Evolutionary conservation across 2,888 invertebrate species (phyloP).

Genomic region (Agonopterix arenella): DNA sequence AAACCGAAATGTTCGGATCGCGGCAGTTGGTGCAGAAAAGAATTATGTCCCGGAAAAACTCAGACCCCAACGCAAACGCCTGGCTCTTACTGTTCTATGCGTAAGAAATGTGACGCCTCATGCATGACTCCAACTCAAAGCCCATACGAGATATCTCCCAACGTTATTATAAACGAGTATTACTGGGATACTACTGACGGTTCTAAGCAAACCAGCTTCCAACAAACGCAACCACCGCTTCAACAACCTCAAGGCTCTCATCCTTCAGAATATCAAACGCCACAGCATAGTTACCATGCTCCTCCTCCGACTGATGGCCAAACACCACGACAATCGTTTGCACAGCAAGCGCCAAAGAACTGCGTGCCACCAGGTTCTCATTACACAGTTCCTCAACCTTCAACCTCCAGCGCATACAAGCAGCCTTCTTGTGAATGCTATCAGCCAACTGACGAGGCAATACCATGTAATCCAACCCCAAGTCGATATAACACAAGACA

Average conservation of each 20-base stretch:
- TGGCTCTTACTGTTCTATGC: neutral
- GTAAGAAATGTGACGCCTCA: neutral
- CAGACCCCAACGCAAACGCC: neutral
- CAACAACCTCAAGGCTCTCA: too few species aligned
- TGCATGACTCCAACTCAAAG: neutral
- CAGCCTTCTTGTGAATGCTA: neutral
- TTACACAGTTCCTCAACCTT: neutral
- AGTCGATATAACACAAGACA: too few species aligned
- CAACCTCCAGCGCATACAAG: neutral
- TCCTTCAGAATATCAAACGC: neutral
- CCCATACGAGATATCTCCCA: constrained; percentile 17
- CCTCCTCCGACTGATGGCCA: constrained; percentile 5
- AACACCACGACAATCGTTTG: neutral
- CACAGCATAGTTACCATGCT: neutral
- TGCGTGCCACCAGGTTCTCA: neutral
- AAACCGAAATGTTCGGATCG: neutral
- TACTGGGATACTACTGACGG: constrained; percentile 30
- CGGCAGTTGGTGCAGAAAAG: neutral
- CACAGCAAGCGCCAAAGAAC: neutral
- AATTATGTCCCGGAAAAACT: too few species aligned
- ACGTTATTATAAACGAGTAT: constrained; percentile 36
- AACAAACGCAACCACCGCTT: neutral
- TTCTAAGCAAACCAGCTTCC: neutral
- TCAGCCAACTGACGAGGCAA: neutral
- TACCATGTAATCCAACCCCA: neutral